Base-by-base conservation (phyloP, 2,113 vertebrate genomes). In the Archilochus colubris region DNA sequence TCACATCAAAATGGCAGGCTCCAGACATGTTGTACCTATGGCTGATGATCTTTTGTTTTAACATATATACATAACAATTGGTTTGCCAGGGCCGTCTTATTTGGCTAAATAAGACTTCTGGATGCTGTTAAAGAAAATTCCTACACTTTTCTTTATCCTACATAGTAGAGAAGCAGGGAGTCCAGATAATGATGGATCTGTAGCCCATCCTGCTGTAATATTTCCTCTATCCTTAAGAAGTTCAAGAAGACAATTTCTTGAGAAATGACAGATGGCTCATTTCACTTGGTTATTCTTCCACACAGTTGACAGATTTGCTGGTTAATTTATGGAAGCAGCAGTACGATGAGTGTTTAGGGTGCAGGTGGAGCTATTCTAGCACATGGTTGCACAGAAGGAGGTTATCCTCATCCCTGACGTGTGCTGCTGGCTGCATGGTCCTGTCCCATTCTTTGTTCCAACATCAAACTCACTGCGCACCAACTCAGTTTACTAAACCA, bases 391-490 rank as follows among this genome's bases (percentile, higher is more conserved):
- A 5, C 27, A 85, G 78, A 25, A 57, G 63, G 43, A 64, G 55
- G 11, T 46, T 58, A 54, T 94, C 36, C 24, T 91, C 31, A 54
- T 54, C 40, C 16, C 46, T 8, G 0, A 0, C 1, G 0, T 0
- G 0, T 27, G 31, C 67, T 74, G 36, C 83, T 77, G 68, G 30
- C 59, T 61, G 14, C 30, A 3, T 24, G 40, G 19, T 51, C 31
- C 58, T 53, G 24, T 51, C 46, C 44, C n/a, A 4, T 74, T 70
- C 43, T 25, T 72, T 57, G 28, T 87, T 61, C 69, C 50, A 77
- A 64, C 53, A 33, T 31, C 1, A 2, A 12, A 57, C 53, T 38
- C 1, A 0, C 61, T 72, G 66, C 55, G 46, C 3, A 2, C 27
- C 85, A 84, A 44, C 66, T 89, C 57, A 31, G 20, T 48, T 72